Conservation (phyloP, 2,888 invertebrate genomes). For the Celastrina argiolus region DNA sequence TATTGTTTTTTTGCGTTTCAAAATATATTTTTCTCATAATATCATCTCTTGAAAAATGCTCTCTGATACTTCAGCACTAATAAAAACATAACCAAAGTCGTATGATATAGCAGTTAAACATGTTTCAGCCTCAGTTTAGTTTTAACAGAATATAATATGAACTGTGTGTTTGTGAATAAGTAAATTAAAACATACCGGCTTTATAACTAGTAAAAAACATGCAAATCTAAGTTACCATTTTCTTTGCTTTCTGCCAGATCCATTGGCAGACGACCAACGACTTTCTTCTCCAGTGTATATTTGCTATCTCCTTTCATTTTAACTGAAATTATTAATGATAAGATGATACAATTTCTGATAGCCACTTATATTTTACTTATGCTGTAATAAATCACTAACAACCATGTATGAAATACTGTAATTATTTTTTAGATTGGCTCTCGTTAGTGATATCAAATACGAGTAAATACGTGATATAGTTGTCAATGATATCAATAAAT, state of each 20-base stretch:
- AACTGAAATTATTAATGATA: slow-evolving; percentile 22
- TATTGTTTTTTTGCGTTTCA: not conserved
- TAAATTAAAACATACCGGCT: too few species aligned
- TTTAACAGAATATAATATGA: too few species aligned
- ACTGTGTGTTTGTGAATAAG: too few species aligned
- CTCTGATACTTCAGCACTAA: not conserved
- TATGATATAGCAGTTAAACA: too few species aligned
- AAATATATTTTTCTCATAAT: not conserved
- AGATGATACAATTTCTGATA: not conserved
- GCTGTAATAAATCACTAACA: not conserved
- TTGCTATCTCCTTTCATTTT: slow-evolving; percentile 5
- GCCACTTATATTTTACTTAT: not conserved
- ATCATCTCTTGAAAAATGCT: not conserved
- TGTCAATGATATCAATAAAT: slow-evolving; percentile 7
- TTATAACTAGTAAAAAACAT: too few species aligned
- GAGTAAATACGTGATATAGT: slow-evolving; percentile 15
- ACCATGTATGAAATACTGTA: not conserved
- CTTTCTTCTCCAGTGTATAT: slow-evolving; percentile 27
- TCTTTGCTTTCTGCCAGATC: slow-evolving; percentile 60
- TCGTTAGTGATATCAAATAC: slow-evolving; percentile 21
- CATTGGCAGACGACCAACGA: slow-evolving; percentile 62
- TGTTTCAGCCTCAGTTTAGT: too few species aligned
- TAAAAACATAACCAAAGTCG: not conserved
- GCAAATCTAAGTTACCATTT: slow-evolving; percentile 42
- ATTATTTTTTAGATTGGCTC: not conserved